A percentile compares a stretch with the other conserved stretches of the same genome.
Evolutionary conservation across 2,888 invertebrate genomes (phyloP).

Genomic region (Drosophila mulleri): DNA sequence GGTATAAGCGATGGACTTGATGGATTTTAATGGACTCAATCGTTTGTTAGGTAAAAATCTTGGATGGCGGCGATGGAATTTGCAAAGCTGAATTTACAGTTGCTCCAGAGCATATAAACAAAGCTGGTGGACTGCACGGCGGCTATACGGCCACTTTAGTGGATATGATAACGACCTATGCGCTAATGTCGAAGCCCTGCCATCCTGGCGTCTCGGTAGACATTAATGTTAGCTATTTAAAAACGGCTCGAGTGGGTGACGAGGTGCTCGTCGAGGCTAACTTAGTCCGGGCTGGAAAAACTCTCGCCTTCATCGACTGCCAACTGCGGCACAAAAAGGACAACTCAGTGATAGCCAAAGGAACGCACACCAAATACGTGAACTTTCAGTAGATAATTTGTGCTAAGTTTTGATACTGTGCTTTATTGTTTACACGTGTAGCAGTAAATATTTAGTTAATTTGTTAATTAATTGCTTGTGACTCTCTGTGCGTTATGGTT

Average conservation of each 20-base stretch:
- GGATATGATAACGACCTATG: conserved; percentile 91
- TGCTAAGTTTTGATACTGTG: conserved; percentile 56
- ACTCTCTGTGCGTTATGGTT: conserved; percentile 49
- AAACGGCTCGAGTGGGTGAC: conserved; percentile 91
- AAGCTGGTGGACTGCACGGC: conserved; percentile 92
- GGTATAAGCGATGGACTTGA: neutral
- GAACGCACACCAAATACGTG: conserved; percentile 92
- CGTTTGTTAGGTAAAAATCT: conserved; percentile 71
- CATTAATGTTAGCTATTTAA: conserved; percentile 92
- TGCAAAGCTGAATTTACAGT: conserved; percentile 91
- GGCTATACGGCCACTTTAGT: conserved; percentile 91
- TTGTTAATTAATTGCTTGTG: conserved; percentile 57
- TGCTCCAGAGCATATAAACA: conserved; percentile 90
- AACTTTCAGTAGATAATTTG: conserved; percentile 50
- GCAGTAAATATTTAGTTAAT: conserved; percentile 69
- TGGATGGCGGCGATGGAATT: conserved; percentile 88
- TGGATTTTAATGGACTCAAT: neutral
- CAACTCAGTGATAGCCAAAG: conserved; percentile 90
- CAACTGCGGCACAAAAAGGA: conserved; percentile 90
- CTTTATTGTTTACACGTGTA: conserved; percentile 78
- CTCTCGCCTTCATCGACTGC: conserved; percentile 93
- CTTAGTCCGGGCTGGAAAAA: conserved; percentile 90
- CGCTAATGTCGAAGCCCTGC: conserved; percentile 88
- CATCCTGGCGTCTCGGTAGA: conserved; percentile 93
- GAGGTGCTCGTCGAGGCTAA: conserved; percentile 91